A percentile compares a stretch with the other conserved stretches of the same genome.
Conservation (phyloP, 2,113 vertebrate genomes). For the Dicentrarchus labrax region DNA sequence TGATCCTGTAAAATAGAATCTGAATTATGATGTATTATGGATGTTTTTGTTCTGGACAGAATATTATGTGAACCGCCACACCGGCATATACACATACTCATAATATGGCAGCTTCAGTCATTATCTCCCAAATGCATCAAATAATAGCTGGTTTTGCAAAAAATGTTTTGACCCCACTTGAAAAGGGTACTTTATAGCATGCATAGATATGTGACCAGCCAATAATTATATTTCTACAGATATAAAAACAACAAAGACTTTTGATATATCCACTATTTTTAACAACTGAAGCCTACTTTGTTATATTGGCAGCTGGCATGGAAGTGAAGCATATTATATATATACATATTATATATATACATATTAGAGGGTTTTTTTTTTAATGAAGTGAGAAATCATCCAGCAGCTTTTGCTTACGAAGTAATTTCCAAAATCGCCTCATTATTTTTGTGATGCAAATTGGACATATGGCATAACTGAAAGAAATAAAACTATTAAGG, state of each 20-base stretch:
- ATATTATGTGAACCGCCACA: not conserved
- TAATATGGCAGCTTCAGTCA: not conserved
- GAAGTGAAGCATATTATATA: not conserved
- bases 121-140: not conserved
- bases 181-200: not conserved
- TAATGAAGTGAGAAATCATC: not conserved
- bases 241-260: not conserved
- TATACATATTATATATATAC: no score
- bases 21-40: not conserved
- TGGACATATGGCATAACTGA: not conserved
- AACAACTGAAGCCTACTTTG: not conserved
- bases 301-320: conserved; percentile 6
- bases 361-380: not conserved
- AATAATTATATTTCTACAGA: not conserved
- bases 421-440: not conserved
- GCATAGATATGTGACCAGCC: not conserved
- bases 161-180: not conserved
- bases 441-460: not conserved
- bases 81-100: not conserved
- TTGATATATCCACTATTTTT: not conserved
- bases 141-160: not conserved
- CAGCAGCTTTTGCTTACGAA: not conserved
- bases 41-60: not conserved
- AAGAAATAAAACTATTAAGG: conserved; percentile 2
- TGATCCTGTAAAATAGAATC: not conserved